Evolutionary conservation across 2,113 vertebrate genomes (phyloP), one percentile per base, ranked within the genome.

Genomic region (Sinocyclocheilus rhinocerous): DNA sequence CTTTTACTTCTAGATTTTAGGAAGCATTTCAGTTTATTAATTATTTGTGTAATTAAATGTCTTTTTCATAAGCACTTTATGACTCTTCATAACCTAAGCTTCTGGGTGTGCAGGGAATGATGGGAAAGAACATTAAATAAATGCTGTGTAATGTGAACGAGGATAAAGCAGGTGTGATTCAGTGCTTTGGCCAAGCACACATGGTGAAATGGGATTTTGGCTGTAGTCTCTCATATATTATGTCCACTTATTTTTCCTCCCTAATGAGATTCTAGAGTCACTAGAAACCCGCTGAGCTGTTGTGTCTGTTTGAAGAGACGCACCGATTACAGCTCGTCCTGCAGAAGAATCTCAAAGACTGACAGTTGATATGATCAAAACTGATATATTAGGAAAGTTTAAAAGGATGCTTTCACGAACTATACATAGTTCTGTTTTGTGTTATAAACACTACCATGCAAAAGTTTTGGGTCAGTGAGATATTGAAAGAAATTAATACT

Each of bases 91-190:
- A 65, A 45, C 36, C 18, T 2, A 45, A 65, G 78, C n/a, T 1
- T 65, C 3, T 63, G 57, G 6, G 22, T 67, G 24, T 76, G 65
- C 39, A 82, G 81, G 39, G 59, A 24, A 12, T 45, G 36, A 52
- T 52, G 48, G 67, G 52, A 72, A 84, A 63, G 70, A 70, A 85
- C 72, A 65, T 90, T 63, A 86, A 90, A 87, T 85, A 89, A 86
- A 79, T 39, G 73, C 88, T 84, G 84, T n/a, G 24, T 86, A 84
- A 87, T 85, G 84, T 70, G 52, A 81, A 57, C 57, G 36, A 59
- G 52, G 67, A 57, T 52, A 24, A 76, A 82, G 42, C 42, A 42
- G 42, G 42, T 42, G 42, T 42, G 42, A 42, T 42, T 42, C 42
- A 42, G 42, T 42, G 42, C 42, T 42, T 42, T 42, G 42, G 42